Percentiles rank a stretch among this genome's conserved stretches.
These are phyloP conservation scores for Pristionchus maxplancki DNA, from an alignment of 2,888 invertebrate genomes.

Conservation along the genomic window DNA sequence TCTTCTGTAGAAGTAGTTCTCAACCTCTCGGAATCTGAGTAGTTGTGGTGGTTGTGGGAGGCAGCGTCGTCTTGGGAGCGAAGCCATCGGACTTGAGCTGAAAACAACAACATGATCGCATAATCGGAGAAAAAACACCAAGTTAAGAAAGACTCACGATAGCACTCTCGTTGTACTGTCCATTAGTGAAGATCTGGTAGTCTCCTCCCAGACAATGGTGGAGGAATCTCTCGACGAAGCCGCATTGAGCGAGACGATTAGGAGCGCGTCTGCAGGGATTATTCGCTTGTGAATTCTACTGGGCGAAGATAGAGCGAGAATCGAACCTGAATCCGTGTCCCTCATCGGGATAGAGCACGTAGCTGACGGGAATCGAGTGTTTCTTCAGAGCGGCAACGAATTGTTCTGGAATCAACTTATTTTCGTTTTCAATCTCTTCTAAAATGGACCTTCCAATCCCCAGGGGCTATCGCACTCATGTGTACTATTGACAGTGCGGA, in stretches of 20 bases:
- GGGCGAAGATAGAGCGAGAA: too few relatives aligned
- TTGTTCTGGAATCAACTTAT: constrained; percentile 65
- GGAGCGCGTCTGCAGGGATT: constrained; percentile 31
- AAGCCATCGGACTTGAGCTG: constrained; percentile 52
- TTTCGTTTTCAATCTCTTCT: not conserved
- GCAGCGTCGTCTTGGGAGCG: constrained; percentile 49
- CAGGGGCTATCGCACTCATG: not conserved
- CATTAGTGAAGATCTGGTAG: constrained; percentile 70
- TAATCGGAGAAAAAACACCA: too few relatives aligned
- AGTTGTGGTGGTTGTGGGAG: constrained; percentile 53
- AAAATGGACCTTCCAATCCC: not conserved
- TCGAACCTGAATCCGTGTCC: constrained; percentile 75
- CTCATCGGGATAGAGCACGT: constrained; percentile 75
- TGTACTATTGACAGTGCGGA: not conserved
- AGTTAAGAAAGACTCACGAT: constrained; percentile 66
- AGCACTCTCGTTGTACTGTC: constrained; percentile 75
- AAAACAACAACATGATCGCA: not conserved
- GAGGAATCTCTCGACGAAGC: constrained; percentile 75
- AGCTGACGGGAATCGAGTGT: constrained; percentile 75
- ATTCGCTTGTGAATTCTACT: too few relatives aligned
- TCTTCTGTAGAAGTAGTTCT: not conserved
- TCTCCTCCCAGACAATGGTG: constrained; percentile 71
- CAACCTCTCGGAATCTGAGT: constrained; percentile 52
- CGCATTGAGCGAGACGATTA: constrained; percentile 69
- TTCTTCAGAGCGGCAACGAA: constrained; percentile 73